Conservation (phyloP, 2,113 vertebrate species). For the human (Homo sapiens) region GRCh38 chr7:121282501-121283000, state of each 20-base stretch:
- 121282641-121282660: constrained; percentile 59
- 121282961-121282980: not conserved
- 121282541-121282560: not conserved
- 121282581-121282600: constrained; percentile 41
- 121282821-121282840: constrained; percentile 75
- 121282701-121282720: constrained; percentile 46
- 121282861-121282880: constrained; percentile 54
- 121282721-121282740: constrained; percentile 51
- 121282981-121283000: constrained; percentile 11
- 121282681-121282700: constrained; percentile 37
- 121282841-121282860: constrained; percentile 70
- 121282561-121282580: not conserved
- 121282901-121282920: not conserved
- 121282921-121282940: not conserved
- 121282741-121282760: constrained; percentile 49
- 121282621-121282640: not conserved
- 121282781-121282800: constrained; percentile 72
- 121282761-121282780: constrained; percentile 55
- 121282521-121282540: constrained; percentile 26
- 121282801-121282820: constrained; percentile 69
- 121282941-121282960: not conserved
- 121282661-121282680: constrained; percentile 33
- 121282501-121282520: not conserved
- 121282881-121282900: constrained; percentile 60
- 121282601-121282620: constrained; percentile 3